phyloP scores from a whole-genome alignment of 2,113 vertebrate species.

The Mastomys natalensis region DNA sequence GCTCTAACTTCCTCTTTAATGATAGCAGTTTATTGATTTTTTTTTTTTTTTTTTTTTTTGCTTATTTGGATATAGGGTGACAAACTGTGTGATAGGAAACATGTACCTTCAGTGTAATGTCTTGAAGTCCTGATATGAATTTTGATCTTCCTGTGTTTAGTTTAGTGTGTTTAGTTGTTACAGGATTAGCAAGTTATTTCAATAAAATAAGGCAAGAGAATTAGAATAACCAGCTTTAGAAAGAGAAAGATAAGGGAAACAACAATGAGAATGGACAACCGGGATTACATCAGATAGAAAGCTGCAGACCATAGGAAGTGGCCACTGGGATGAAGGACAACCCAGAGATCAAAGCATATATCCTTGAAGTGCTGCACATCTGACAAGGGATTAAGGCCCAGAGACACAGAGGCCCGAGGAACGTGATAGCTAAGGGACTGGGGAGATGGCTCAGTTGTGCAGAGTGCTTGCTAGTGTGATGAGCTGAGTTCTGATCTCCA shows the following conservation, averaged over 20 bases:
- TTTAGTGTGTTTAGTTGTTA: conserved; percentile 34
- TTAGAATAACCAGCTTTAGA: conserved; percentile 45
- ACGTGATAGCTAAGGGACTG: too few species aligned
- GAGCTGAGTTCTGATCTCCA: too few species aligned
- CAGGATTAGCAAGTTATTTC: conserved; percentile 58
- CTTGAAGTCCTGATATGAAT: conserved; percentile 51
- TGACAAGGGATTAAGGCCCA: background rate
- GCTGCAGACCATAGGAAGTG: background rate
- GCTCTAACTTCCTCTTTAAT: background rate
- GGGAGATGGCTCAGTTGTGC: background rate
- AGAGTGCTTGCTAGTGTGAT: too few species aligned
- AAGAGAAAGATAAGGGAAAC: conserved; percentile 13
- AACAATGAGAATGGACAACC: background rate
- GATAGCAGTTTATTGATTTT: background rate
- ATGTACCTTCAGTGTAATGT: background rate
- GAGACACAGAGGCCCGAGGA: too few species aligned
- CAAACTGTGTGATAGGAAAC: conserved; percentile 30
- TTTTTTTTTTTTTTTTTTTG: background rate
- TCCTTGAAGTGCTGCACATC: background rate
- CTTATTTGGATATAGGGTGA: conserved; percentile 39
- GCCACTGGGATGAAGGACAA: background rate
- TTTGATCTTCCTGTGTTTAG: conserved; percentile 32
- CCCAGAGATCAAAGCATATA: background rate
- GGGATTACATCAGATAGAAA: background rate
- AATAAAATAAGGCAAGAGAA: conserved; percentile 59